These are phyloP conservation scores for Chelmon rostratus DNA, from an alignment of 2,797 vertebrate species.

Conservation along the genomic window DNA sequence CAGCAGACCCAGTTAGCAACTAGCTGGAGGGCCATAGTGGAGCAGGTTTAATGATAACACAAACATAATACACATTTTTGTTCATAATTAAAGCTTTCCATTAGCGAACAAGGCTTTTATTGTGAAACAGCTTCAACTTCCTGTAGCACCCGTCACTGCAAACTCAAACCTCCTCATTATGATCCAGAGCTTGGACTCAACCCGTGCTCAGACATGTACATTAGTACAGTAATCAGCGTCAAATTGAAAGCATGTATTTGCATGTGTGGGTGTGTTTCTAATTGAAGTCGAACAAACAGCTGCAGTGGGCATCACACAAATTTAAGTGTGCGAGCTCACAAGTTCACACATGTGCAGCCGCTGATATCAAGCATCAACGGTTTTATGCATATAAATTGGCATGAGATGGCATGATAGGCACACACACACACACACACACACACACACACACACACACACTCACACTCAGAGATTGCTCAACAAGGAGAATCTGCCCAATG, in stretches of 20 bases:
- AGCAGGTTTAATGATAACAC: neutral
- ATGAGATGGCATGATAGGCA: neutral
- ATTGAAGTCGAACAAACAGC: neutral
- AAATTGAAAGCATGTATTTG: neutral
- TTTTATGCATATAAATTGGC: constrained; percentile 23
- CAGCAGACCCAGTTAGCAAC: neutral
- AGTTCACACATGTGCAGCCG: neutral
- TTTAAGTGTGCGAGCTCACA: neutral
- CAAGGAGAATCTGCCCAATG: constrained; percentile 36
- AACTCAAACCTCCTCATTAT: neutral
- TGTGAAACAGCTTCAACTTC: neutral
- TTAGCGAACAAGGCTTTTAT: neutral
- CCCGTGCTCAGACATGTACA: neutral
- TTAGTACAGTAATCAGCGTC: neutral
- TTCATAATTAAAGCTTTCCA: neutral
- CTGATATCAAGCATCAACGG: constrained; percentile 13
- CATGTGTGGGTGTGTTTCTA: neutral
- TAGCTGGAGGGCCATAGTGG: neutral
- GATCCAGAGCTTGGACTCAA: neutral
- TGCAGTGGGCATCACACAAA: neutral
- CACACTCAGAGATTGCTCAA: constrained; percentile 32
- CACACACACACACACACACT: neutral
- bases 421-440: constrained; percentile 10
- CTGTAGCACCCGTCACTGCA: neutral
- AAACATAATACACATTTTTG: neutral